Conservation (phyloP, 2,888 invertebrate species). For the Parasteatoda lunata region DNA sequence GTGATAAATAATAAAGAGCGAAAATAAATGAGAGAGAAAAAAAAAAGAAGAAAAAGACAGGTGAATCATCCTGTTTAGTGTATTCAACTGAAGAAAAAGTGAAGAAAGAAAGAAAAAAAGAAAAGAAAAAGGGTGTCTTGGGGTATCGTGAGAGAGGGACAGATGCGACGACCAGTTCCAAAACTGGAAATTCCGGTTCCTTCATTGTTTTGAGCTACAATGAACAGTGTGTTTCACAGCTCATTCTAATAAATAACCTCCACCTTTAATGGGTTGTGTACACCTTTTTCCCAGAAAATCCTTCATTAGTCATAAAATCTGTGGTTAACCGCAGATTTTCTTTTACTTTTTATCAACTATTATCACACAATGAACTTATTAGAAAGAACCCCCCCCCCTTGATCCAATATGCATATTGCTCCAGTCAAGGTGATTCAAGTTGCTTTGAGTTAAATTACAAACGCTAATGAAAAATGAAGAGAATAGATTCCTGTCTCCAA, state of each 20-base stretch:
- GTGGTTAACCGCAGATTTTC: neutral
- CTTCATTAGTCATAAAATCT: neutral
- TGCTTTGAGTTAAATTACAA: no score
- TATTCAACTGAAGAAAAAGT: constrained; percentile 21
- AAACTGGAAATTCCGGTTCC: constrained; percentile 63
- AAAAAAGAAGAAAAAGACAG: constrained; percentile 23
- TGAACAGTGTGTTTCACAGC: constrained; percentile 56
- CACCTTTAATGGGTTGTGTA: neutral
- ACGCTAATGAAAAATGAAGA: no score
- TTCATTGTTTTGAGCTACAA: constrained; percentile 59
- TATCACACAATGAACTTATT: no score
- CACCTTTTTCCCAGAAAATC: neutral
- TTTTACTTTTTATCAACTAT: no score
- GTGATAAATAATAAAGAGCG: no score
- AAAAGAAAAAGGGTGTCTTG: constrained; percentile 33
- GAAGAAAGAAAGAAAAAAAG: neutral
- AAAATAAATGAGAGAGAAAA: neutral
- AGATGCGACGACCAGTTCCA: constrained; percentile 33
- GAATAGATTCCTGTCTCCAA: no score
- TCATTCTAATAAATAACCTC: constrained; percentile 59
- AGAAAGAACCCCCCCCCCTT: no score
- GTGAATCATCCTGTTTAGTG: constrained; percentile 52
- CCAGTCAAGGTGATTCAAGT: no score
- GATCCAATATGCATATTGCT: no score
- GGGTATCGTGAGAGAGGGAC: constrained; percentile 45